Base-by-base conservation (phyloP, 1,140 invertebrate genomes). In the Asbolus verrucosus region DNA sequence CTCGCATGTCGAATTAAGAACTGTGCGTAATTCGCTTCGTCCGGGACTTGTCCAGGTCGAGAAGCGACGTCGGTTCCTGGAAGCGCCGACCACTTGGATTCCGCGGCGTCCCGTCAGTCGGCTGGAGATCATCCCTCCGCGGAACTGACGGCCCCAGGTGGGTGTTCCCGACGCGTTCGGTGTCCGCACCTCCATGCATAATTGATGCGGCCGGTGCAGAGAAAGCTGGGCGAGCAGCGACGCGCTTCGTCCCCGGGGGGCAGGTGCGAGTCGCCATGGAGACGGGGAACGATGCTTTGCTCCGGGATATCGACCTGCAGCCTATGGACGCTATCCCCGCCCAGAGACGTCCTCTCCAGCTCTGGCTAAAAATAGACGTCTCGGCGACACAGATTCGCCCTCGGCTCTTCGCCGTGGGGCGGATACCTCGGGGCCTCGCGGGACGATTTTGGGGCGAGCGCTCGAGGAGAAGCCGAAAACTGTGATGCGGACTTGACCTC, bases 201-300 rank as follows among this genome's bases (percentile, higher is more conserved):
- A 63, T 63, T 63, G 61, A 63, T 63, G 61, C 61, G 61, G 61
- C 39, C 36, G 61, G 61, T 63, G 61, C 61, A 63, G 61, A 63
- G 61, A 63, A 63, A 63, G 39, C 39, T 63, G n/a, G n/a, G n/a
- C n/a, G n/a, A n/a, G n/a, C n/a, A n/a, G n/a, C n/a, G n/a, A n/a
- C 33, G 19, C 61, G 24, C 39, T 63, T 38, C 27, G 19, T 36
- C 59, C 59, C 33, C 61, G n/a, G 33, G 61, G 61, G 61, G 61
- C 61, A 63, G 61, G 61, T 63, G 61, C 31, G 33, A 16, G 61
- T 63, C 16, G 33, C 39, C 21, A 63, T 39, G 16, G 33, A 6
- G 8, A 63, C 61, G 61, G 6, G 33, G 30, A 63, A 63, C 61
- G 61, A 63, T 63, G 61, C 61, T 63, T 63, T 63, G 61, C 61